A percentile compares a stretch with the other conserved stretches of the same genome.
These are phyloP conservation scores for Siniperca knerii DNA, from an alignment of 2,113 vertebrate genomes.

Conservation along the genomic window DNA sequence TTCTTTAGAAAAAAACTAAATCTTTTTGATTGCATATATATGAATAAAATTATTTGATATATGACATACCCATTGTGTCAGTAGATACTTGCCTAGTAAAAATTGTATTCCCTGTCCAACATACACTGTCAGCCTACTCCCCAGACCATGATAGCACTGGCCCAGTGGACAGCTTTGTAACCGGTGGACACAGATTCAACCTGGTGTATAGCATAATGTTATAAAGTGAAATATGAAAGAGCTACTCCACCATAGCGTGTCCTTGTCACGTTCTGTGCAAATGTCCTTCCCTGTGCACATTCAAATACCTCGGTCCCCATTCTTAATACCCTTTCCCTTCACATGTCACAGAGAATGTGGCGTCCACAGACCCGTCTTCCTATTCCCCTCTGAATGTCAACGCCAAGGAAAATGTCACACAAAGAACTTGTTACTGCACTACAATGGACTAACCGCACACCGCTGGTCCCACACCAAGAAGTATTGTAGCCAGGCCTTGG, in stretches of 20 bases:
- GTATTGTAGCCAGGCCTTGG: constrained; percentile 61
- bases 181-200: constrained; percentile 62
- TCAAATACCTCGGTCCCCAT: constrained; percentile 72
- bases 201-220: constrained; percentile 71
- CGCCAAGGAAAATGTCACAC: constrained; percentile 83
- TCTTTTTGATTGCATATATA: background rate
- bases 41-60: constrained; percentile 8
- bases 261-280: constrained; percentile 80
- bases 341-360: constrained; percentile 78
- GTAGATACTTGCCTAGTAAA: constrained; percentile 18
- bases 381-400: constrained; percentile 83
- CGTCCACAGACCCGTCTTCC: constrained; percentile 70
- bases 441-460: constrained; percentile 79
- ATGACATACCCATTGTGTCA: constrained; percentile 11
- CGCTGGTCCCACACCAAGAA: constrained; percentile 74
- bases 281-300: constrained; percentile 76
- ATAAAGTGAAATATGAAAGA: constrained; percentile 75
- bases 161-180: constrained; percentile 57
- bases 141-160: constrained; percentile 27
- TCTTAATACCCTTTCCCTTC: constrained; percentile 82
- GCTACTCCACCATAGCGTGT: constrained; percentile 66
- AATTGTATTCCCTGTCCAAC: constrained; percentile 9
- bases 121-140: constrained; percentile 22
- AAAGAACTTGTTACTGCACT: constrained; percentile 80
- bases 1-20: constrained; percentile 1